These are phyloP conservation scores for Drosophila triauraria DNA, from an alignment of 1,140 invertebrate species.

Conservation along the genomic window DNA sequence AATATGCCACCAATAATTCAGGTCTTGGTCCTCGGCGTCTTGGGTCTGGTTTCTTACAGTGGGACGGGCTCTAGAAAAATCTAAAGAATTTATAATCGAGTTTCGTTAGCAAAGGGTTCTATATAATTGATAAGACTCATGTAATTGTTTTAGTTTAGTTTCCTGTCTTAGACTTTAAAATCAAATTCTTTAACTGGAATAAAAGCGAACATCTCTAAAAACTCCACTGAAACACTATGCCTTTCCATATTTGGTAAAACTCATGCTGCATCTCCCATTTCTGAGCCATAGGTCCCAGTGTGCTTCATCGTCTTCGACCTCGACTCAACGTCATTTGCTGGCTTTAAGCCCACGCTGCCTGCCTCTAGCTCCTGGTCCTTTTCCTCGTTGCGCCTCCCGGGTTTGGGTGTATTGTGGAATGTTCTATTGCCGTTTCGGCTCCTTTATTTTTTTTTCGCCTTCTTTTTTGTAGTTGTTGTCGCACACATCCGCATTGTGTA, in stretches of 20 bases:
- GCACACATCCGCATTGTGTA: slow-evolving; percentile 66
- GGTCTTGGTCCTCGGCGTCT: slow-evolving; percentile 58
- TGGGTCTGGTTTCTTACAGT: slow-evolving; percentile 41
- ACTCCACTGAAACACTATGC: neutral
- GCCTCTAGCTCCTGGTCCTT: slow-evolving; percentile 1
- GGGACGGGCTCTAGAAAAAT: slow-evolving; percentile 4
- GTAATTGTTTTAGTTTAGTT: no score
- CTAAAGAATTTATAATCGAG: neutral
- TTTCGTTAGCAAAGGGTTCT: neutral
- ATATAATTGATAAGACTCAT: neutral
- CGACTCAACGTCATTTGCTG: slow-evolving; percentile 39
- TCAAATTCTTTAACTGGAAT: no score
- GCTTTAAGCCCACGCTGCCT: slow-evolving; percentile 34
- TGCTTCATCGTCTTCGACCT: slow-evolving; percentile 44
- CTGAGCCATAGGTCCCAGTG: slow-evolving; percentile 20
- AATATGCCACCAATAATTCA: slow-evolving; percentile 84
- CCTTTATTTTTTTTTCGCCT: slow-evolving; percentile 10
- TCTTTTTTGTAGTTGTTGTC: slow-evolving; percentile 30
- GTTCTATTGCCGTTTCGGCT: slow-evolving; percentile 76
- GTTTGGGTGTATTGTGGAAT: slow-evolving; percentile 73
- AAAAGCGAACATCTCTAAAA: no score
- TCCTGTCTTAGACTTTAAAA: no score
- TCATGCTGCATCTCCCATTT: neutral
- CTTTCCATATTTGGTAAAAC: neutral
- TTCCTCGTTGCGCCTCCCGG: slow-evolving; percentile 10